Conservation (phyloP, 1,140 invertebrate genomes). For the Lamellibrachia luymesi region DNA sequence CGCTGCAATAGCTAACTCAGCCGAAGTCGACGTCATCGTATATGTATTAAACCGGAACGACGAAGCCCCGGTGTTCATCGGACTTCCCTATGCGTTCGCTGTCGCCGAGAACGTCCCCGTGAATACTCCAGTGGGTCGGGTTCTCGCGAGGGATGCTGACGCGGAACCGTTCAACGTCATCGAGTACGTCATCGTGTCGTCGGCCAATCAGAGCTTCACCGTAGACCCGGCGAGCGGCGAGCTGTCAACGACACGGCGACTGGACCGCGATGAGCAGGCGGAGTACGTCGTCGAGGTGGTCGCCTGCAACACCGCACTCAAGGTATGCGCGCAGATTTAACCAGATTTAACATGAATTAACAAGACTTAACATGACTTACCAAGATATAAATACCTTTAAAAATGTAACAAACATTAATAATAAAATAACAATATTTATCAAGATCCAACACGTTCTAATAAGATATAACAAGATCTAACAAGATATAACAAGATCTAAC, state of each 20-base stretch:
- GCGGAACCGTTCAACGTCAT: constrained; percentile 18
- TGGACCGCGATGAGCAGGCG: constrained; percentile 82
- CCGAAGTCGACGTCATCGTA: constrained; percentile 82
- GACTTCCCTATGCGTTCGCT: constrained; percentile 72
- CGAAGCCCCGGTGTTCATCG: constrained; percentile 75
- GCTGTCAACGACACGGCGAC: constrained; percentile 66
- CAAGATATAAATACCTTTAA: too few relatives aligned
- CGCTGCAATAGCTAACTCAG: constrained; percentile 80
- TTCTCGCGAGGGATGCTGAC: constrained; percentile 22
- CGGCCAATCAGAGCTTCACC: background rate
- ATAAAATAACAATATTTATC: too few relatives aligned
- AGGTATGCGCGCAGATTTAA: background rate
- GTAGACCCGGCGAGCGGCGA: background rate
- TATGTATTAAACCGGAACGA: constrained; percentile 80
- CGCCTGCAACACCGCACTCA: background rate
- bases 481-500: too few relatives aligned
- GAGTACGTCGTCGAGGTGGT: constrained; percentile 68
- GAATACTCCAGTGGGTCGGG: constrained; percentile 63
- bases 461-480: too few relatives aligned
- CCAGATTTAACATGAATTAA: too few relatives aligned
- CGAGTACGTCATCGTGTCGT: constrained; percentile 12
- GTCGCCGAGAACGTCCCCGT: constrained; percentile 72
- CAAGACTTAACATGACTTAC: too few relatives aligned
- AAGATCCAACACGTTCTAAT: too few relatives aligned
- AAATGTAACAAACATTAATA: too few relatives aligned